Evolutionary conservation across 2,113 vertebrate species (phyloP).

Genomic region (Cryptotis parvus): DNA sequence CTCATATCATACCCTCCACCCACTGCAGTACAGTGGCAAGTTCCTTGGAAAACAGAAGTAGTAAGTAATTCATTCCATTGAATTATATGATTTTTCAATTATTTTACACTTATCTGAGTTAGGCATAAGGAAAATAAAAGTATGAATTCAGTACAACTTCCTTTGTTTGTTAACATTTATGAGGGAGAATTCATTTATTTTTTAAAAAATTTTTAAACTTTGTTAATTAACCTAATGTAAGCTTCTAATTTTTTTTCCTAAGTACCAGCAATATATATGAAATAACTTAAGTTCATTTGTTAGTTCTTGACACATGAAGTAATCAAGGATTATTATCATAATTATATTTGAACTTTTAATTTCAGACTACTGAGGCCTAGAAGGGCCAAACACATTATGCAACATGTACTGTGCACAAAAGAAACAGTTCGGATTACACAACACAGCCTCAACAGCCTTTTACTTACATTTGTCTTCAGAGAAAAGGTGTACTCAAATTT

Average conservation of each 20-base stretch:
- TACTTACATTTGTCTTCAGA: background rate
- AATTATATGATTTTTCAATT: background rate
- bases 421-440: background rate
- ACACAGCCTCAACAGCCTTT: background rate
- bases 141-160: background rate
- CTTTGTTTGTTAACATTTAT: background rate
- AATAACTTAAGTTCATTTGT: background rate
- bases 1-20: too few relatives aligned
- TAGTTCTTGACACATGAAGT: background rate
- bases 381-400: background rate
- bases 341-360: conserved; percentile 8
- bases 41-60: conserved; percentile 55
- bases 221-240: conserved; percentile 20
- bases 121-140: background rate
- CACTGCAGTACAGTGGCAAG: background rate
- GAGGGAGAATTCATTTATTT: background rate
- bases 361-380: conserved; percentile 29
- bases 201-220: background rate
- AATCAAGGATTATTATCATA: background rate
- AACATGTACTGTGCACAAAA: background rate
- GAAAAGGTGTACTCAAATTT: background rate
- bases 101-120: too few relatives aligned
- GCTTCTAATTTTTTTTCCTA: background rate
- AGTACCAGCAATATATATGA: background rate
- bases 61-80: background rate